phyloP scores from a whole-genome alignment of 2,888 invertebrate genomes.

The Nipponacmea schrenckii region DNA sequence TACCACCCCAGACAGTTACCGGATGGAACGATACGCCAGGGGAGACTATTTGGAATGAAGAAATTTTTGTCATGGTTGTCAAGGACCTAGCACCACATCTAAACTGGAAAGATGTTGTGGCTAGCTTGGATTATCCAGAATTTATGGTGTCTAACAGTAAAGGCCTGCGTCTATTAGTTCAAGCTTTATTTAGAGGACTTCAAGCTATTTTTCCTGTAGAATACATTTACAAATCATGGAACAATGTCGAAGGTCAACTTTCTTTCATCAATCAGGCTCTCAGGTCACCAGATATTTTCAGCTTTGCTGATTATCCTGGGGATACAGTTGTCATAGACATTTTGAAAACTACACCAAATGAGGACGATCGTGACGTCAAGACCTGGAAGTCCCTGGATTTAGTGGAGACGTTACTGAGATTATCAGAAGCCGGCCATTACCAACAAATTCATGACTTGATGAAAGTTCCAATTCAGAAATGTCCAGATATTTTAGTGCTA shows the following conservation, averaged over 20 bases:
- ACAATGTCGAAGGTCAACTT: conserved; percentile 87
- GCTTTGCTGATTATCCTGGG: conserved; percentile 91
- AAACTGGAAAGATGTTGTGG: conserved; percentile 92
- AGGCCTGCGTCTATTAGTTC: conserved; percentile 84
- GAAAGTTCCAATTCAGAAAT: conserved; percentile 90
- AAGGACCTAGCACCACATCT: conserved; percentile 79
- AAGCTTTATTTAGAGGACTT: conserved; percentile 81
- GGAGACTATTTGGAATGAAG: conserved; percentile 87
- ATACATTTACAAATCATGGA: conserved; percentile 84
- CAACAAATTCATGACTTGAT: conserved; percentile 87
- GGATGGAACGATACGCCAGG: conserved; percentile 56
- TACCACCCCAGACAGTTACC: conserved; percentile 45
- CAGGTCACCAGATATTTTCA: conserved; percentile 92
- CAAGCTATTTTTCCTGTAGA: conserved; percentile 78
- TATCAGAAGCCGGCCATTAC: conserved; percentile 88
- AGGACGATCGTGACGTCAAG: conserved; percentile 90
- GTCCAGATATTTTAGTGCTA: conserved; percentile 92
- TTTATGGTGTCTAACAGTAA: conserved; percentile 78
- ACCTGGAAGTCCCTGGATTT: conserved; percentile 94
- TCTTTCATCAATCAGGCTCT: conserved; percentile 87
- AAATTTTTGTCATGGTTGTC: conserved; percentile 90
- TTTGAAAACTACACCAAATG: conserved; percentile 93
- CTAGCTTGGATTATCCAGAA: conserved; percentile 90
- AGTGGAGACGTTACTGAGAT: conserved; percentile 85
- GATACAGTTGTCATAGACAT: conserved; percentile 87